Percentiles rank a stretch among this genome's conserved stretches.
phyloP scores from a whole-genome alignment of 1,140 invertebrate species.

The Rhynchophorus ferrugineus region DNA sequence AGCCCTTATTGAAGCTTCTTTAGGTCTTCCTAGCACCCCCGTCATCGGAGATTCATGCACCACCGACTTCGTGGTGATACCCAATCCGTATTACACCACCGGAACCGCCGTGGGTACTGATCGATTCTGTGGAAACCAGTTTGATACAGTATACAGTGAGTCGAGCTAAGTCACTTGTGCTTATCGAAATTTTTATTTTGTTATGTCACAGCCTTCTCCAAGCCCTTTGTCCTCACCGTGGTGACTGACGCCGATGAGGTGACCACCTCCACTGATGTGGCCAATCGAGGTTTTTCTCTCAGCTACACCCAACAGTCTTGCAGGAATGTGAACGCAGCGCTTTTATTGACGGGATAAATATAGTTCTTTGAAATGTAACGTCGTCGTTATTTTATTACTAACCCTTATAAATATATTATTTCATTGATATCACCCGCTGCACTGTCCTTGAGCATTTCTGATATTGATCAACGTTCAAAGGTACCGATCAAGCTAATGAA shows the following conservation, averaged over 20 bases:
- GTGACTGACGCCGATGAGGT: slow-evolving; percentile 51
- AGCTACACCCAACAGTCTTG: slow-evolving; percentile 62
- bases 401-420: no score
- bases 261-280: slow-evolving; percentile 45
- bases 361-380: no score
- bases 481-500: no score
- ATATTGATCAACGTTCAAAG: no score
- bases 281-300: slow-evolving; percentile 65
- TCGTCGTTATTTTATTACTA: no score
- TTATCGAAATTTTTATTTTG: not conserved
- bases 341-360: slow-evolving; percentile 1
- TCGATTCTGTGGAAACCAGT: slow-evolving; percentile 65
- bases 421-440: no score
- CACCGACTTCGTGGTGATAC: slow-evolving; percentile 67
- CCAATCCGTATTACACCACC: slow-evolving; percentile 52
- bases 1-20: slow-evolving; percentile 20
- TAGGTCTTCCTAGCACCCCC: slow-evolving; percentile 35
- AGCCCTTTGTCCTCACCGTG: slow-evolving; percentile 67
- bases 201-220: slow-evolving; percentile 47
- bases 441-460: no score
- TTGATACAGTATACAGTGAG: slow-evolving; percentile 57
- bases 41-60: slow-evolving; percentile 42
- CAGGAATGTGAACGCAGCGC: slow-evolving; percentile 9
- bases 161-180: slow-evolving; percentile 16
- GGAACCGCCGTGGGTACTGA: slow-evolving; percentile 45